Conservation (phyloP, 2,888 invertebrate species). For the Agapetus fuscipes region DNA sequence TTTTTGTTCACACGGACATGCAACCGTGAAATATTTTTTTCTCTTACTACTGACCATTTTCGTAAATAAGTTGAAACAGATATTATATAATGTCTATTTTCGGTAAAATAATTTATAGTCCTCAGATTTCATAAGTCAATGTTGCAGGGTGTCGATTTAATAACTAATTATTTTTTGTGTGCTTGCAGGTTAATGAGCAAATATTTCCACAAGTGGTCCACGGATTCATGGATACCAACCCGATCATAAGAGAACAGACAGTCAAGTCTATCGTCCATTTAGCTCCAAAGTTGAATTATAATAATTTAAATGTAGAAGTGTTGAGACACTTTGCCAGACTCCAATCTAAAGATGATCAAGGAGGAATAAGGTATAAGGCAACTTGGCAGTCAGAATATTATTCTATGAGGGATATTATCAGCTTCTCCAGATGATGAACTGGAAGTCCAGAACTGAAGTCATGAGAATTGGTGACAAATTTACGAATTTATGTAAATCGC, state of each 20-base stretch:
- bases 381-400: too few relatives aligned
- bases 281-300: slow-evolving; percentile 93
- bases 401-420: too few relatives aligned
- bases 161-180: slow-evolving; percentile 30
- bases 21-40: neutral
- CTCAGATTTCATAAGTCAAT: neutral
- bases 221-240: slow-evolving; percentile 95
- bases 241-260: slow-evolving; percentile 93
- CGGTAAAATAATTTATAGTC: slow-evolving; percentile 1
- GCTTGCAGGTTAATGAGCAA: slow-evolving; percentile 79
- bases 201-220: slow-evolving; percentile 90
- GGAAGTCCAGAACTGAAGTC: too few relatives aligned
- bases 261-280: slow-evolving; percentile 95
- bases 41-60: too few relatives aligned
- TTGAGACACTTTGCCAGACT: slow-evolving; percentile 91
- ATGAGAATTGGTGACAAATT: too few relatives aligned
- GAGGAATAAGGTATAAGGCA: slow-evolving; percentile 61
- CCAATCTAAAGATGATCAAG: slow-evolving; percentile 92
- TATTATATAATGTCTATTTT: too few relatives aligned
- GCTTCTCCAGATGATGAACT: too few relatives aligned
- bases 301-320: slow-evolving; percentile 95
- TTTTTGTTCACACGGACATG: neutral
- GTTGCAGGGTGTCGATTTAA: too few relatives aligned
- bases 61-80: too few relatives aligned
- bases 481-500: too few relatives aligned